A percentile compares a stretch with the other conserved stretches of the same genome.
Conservation (phyloP, 2,797 vertebrate species). For the Cynopterus sphinx region DNA sequence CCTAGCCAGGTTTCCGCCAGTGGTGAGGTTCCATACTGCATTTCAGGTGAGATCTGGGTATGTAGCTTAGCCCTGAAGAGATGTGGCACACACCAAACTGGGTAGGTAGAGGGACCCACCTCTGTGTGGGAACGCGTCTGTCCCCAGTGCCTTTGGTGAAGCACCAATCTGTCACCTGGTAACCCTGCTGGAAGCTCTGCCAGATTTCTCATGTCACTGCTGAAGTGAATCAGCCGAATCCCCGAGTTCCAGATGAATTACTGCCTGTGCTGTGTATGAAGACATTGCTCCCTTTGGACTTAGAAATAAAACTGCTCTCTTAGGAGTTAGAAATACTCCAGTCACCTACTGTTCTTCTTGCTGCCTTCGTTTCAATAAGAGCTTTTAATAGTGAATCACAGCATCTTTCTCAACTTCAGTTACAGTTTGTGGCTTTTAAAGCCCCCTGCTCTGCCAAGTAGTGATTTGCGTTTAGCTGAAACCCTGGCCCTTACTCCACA, state of each 20-base stretch:
- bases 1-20: not conserved
- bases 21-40: not conserved
- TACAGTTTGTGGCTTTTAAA: constrained; percentile 7
- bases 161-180: constrained; percentile 52
- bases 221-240: not conserved
- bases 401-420: not conserved
- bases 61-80: not conserved
- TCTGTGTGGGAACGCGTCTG: not conserved
- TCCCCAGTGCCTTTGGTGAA: constrained; percentile 55
- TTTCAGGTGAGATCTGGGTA: constrained; percentile 31
- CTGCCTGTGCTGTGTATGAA: not conserved
- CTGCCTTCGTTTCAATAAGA: constrained; percentile 32
- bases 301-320: not conserved
- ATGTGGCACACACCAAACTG: not conserved
- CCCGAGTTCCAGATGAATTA: not conserved
- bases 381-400: constrained; percentile 37
- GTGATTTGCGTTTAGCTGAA: constrained; percentile 15
- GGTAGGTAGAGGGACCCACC: not conserved
- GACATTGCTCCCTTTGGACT: not conserved
- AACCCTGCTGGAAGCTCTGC: not conserved
- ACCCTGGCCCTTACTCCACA: not conserved
- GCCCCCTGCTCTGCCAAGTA: not conserved
- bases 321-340: constrained; percentile 19
- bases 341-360: constrained; percentile 36
- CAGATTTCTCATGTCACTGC: not conserved